Conservation (phyloP, 2,113 vertebrate species). For the Nerophis lumbriciformis region DNA sequence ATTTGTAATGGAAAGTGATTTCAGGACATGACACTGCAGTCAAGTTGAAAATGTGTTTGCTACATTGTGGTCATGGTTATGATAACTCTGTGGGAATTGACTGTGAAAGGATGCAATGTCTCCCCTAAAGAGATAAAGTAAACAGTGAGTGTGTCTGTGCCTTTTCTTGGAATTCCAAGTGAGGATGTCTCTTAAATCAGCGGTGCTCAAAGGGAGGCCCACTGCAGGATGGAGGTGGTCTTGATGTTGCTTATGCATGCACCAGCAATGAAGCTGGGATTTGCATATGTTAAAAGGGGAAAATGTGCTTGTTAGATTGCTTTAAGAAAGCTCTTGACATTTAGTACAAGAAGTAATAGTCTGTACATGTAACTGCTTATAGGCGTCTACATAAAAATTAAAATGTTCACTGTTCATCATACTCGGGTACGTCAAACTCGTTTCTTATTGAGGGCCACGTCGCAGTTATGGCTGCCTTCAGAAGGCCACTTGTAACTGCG, state of each 20-base stretch:
- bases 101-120: neutral
- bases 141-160: constrained; percentile 10
- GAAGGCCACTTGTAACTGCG: too few species aligned
- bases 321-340: neutral
- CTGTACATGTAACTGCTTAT: too few species aligned
- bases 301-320: neutral
- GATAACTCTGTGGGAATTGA: neutral
- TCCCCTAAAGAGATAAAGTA: neutral
- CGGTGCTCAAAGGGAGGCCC: constrained; percentile 34
- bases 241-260: constrained; percentile 34
- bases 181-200: constrained; percentile 51
- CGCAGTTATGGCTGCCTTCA: too few species aligned
- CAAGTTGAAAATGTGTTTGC: neutral
- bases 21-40: constrained; percentile 38
- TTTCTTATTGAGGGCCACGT: too few species aligned
- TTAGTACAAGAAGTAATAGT: neutral
- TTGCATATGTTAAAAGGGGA: constrained; percentile 33
- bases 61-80: neutral
- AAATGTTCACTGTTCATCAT: too few species aligned
- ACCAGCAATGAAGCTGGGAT: constrained; percentile 43
- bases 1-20: neutral
- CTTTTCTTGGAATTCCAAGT: constrained; percentile 29
- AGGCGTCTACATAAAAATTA: too few species aligned
- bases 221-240: constrained; percentile 24
- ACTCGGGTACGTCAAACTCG: too few species aligned